Evolutionary conservation across 2,113 vertebrate genomes (phyloP).

Genomic region (Actenoides hombroni): DNA sequence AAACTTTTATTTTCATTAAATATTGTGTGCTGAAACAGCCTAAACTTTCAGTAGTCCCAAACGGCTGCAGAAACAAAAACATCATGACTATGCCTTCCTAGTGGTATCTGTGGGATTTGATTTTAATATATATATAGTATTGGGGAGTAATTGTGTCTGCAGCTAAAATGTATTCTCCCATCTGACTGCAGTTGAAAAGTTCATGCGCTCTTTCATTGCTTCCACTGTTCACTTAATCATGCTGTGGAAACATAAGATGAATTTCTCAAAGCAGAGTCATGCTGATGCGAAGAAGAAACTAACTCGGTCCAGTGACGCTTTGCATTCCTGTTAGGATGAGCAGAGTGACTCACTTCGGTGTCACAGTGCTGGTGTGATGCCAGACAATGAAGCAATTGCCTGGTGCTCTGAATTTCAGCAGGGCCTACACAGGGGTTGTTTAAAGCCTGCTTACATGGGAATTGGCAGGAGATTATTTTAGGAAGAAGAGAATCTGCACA

Average conservation of each 20-base stretch:
- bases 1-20: neutral
- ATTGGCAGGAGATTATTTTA: neutral
- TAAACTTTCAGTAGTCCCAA: neutral
- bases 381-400: neutral
- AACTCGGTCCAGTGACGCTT: neutral
- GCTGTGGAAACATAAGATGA: neutral
- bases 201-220: neutral
- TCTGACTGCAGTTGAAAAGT: slow-evolving; percentile 9
- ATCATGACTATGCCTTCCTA: neutral
- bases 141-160: neutral
- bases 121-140: neutral
- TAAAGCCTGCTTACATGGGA: neutral
- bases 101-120: neutral
- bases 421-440: neutral
- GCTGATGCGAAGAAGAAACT: neutral
- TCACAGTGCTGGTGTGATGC: fast-evolving
- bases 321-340: neutral
- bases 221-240: neutral
- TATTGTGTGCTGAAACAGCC: neutral
- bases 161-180: neutral
- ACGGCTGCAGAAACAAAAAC: neutral
- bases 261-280: neutral
- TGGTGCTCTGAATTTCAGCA: neutral
- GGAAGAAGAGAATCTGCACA: neutral
- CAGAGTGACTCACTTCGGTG: neutral